A percentile compares a stretch with the other conserved stretches of the same genome.
Conservation (phyloP, 2,113 vertebrate species). For the Hystrix brachyura region DNA sequence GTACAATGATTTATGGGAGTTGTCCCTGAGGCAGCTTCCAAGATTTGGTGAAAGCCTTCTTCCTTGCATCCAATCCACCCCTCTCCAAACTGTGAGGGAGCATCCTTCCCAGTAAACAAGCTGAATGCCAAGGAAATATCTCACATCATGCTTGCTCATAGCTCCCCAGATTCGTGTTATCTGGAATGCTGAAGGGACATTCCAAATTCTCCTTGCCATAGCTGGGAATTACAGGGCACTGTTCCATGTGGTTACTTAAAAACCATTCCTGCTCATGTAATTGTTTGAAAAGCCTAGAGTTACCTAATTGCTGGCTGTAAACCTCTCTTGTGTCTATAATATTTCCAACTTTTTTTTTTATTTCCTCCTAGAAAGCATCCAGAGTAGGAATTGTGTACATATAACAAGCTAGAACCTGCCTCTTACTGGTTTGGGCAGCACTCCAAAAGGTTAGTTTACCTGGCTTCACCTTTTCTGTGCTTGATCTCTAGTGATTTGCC, state of each 20-base stretch:
- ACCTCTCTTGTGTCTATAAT: background rate
- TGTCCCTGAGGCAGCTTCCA: background rate
- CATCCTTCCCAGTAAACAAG: background rate
- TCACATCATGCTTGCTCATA: background rate
- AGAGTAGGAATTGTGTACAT: background rate
- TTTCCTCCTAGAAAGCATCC: background rate
- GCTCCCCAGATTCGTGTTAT: background rate
- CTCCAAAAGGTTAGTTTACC: background rate
- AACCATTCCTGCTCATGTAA: background rate
- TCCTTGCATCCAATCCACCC: background rate
- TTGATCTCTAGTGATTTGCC: background rate
- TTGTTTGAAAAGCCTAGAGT: background rate
- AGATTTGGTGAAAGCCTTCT: background rate
- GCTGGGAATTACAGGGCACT: background rate
- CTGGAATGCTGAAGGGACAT: background rate
- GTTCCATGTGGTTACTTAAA: background rate
- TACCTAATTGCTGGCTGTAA: background rate
- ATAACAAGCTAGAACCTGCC: background rate
- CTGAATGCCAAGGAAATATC: background rate
- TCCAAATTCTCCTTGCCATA: background rate
- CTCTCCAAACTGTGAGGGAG: background rate
- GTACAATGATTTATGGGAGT: background rate
- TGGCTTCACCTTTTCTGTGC: background rate
- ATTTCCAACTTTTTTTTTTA: background rate
- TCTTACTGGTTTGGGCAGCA: background rate